Percentiles rank a stretch among this genome's conserved stretches.
phyloP scores from a whole-genome alignment of 2,113 vertebrate genomes.

The Electrona antarctica region DNA sequence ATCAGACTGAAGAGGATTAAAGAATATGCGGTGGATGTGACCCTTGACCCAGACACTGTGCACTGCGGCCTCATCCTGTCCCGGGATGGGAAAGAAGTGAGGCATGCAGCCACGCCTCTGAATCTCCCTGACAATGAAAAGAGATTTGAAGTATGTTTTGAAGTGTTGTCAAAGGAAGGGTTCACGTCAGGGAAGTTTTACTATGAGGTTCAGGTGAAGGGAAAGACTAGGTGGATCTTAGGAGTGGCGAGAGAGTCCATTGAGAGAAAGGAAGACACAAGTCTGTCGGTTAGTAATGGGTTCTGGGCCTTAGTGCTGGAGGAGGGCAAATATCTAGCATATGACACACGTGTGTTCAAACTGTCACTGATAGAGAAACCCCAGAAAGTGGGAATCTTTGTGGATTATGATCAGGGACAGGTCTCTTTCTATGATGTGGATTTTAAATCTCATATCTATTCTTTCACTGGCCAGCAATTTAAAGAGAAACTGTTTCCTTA shows the following conservation, averaged over 20 bases:
- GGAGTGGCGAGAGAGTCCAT: conserved; percentile 54
- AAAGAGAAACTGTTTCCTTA: conserved; percentile 78
- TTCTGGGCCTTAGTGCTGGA: conserved; percentile 45
- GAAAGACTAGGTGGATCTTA: conserved; percentile 45
- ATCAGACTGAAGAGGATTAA: conserved; percentile 33
- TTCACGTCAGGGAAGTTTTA: conserved; percentile 52
- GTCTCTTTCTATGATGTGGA: conserved; percentile 79
- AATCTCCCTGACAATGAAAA: conserved; percentile 25
- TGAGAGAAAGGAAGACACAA: conserved; percentile 9
- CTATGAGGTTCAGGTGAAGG: conserved; percentile 64
- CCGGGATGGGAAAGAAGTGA: conserved; percentile 40
- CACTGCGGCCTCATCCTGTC: conserved; percentile 19
- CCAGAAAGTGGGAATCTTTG: conserved; percentile 76
- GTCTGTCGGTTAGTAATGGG: conserved; percentile 17
- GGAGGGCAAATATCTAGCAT: not conserved
- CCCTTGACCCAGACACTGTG: conserved; percentile 43
- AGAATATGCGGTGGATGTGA: conserved; percentile 41
- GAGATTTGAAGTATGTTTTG: conserved; percentile 11
- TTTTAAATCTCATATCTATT: conserved; percentile 65
- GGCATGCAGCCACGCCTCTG: rapidly evolving
- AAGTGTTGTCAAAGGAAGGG: conserved; percentile 27
- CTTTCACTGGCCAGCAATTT: conserved; percentile 72
- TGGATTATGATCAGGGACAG: conserved; percentile 73
- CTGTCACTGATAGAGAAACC: conserved; percentile 62
- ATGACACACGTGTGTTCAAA: not conserved